Base-by-base conservation (phyloP, 2,113 vertebrate species). In the Acrocephalus arundinaceus region DNA sequence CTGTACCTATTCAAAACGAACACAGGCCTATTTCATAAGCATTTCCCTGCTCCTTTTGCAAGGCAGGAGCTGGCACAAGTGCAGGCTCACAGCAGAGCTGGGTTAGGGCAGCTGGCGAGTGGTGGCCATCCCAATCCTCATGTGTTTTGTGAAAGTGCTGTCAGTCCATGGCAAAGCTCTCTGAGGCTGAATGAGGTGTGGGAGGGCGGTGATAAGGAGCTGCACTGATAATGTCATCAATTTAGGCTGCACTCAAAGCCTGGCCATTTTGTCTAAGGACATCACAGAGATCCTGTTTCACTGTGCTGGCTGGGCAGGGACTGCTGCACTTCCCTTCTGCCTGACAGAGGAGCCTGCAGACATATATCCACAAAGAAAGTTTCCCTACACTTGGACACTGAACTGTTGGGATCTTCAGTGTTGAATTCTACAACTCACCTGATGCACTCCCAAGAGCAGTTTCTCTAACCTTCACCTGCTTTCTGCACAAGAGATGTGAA, bases 121-220 rank as follows among this genome's bases (percentile, higher is more conserved):
- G 55, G 35, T 8, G 48, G 55, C 67, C 15, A 0, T 59, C 65
- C 37, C 45, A 39, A 16, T 12, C 65, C 28, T 37, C 35, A 13
- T 0, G 0, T 22, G 55, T 7, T 70, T 43, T 48, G 31, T 0
- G 0, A 68, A 73, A 86, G 66, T 3, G 0, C 37, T 31, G 31
- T 13, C 24, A 63, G 45, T 12, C 35, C 65, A 41, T 3, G 45
- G 49, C 39, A 72, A 75, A 76, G 54, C 62, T 83, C 87, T 61
- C 55, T 52, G 67, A 61, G 67, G 22, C 39, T 96, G 90, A 88
- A 93, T 89, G 93, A 66, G 74, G 43, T 8, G 70, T 39, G 68
- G 20, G 20, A 90, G 61, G 31, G 20, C 5, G 0, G 31, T 1
- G 3, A 70, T 37, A 51, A 49, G 61, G 35, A 84, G 13, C 27